Percentiles rank a stretch among this genome's conserved stretches.
Evolutionary conservation across 2,113 vertebrate species (phyloP).

Genomic region (Myotis lucifugus): DNA sequence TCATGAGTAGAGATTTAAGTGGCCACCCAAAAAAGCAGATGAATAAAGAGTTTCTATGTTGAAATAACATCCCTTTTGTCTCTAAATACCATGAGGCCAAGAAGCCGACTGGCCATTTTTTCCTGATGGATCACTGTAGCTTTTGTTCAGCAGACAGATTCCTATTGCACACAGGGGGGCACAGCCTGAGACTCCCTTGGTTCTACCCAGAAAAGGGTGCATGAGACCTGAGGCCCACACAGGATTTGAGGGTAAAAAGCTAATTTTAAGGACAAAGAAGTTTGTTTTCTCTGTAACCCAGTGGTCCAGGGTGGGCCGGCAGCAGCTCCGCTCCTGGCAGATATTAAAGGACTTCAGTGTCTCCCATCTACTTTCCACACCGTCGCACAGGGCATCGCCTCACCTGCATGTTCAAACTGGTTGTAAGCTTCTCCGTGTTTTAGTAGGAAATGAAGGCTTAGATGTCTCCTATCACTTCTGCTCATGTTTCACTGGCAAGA

Average conservation of each 20-base stretch:
- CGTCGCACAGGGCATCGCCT: accelerated
- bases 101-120: neutral
- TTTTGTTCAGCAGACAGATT: neutral
- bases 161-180: neutral
- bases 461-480: neutral
- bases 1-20: neutral
- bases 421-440: neutral
- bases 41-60: neutral
- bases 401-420: neutral
- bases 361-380: neutral
- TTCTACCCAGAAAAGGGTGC: neutral
- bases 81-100: neutral
- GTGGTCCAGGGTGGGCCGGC: too few relatives aligned
- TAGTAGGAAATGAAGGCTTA: neutral
- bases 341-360: neutral
- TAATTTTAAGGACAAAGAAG: neutral
- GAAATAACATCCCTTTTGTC: neutral
- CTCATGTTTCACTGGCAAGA: neutral
- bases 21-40: neutral
- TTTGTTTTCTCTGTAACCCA: neutral
- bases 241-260: neutral
- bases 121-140: neutral
- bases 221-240: neutral
- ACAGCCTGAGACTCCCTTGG: neutral
- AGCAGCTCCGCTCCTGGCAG: neutral